Percentiles rank a stretch among this genome's conserved stretches.
phyloP scores from a whole-genome alignment of 92 coral and sea anemone species.

The Zoanthus sociatus region DNA sequence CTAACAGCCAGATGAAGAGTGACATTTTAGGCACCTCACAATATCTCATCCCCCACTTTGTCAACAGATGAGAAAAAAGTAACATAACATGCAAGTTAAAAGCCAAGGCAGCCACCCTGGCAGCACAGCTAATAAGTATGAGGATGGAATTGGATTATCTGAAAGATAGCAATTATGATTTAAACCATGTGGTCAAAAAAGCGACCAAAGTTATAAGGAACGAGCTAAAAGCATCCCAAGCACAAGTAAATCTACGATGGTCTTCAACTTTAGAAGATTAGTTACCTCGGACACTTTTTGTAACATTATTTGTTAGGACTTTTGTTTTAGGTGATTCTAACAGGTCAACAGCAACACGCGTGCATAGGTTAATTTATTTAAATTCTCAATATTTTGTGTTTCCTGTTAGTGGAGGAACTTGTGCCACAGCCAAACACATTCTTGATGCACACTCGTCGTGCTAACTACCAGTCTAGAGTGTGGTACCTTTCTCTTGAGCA shows the following conservation, averaged over 20 bases:
- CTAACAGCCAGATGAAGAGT: too few species aligned
- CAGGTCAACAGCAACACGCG: too few species aligned
- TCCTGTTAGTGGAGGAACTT: constrained; percentile 57
- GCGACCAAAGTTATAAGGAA: constrained; percentile 22
- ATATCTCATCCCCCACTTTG: too few species aligned
- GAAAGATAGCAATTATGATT: constrained; percentile 39
- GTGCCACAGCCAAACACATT: too few species aligned
- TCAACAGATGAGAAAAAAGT: too few species aligned
- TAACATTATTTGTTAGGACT: too few species aligned
- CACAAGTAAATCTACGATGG: constrained; percentile 52
- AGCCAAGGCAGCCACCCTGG: constrained; percentile 6
- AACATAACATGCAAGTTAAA: too few species aligned
- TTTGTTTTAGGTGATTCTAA: too few species aligned
- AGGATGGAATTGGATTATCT: constrained; percentile 8
- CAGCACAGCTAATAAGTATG: not conserved
- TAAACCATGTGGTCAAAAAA: constrained; percentile 17
- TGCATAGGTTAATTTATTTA: constrained; percentile 57
- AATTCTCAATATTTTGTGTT: constrained; percentile 51
- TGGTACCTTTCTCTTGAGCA: constrained; percentile 57
- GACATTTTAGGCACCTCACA: too few species aligned
- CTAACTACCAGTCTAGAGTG: constrained; percentile 63
- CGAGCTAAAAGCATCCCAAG: constrained; percentile 22
- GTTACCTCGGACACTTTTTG: constrained; percentile 51
- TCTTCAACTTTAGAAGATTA: too few species aligned
- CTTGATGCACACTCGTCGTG: constrained; percentile 46